Base-by-base conservation (phyloP, 2,113 vertebrate genomes). In the Colossoma macropomum region DNA sequence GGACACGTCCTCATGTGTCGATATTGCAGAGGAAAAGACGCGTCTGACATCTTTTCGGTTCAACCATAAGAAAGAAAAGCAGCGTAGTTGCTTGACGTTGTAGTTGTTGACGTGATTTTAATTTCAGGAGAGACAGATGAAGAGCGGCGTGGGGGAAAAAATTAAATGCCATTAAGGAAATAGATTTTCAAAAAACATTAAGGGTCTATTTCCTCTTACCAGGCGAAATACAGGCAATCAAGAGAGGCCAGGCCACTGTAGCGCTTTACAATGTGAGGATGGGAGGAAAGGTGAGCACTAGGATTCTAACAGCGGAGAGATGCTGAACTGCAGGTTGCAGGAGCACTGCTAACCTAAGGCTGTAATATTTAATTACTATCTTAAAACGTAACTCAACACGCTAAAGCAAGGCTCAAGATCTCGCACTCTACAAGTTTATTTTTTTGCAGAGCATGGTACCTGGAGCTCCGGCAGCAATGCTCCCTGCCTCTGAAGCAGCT, bases 401-500 rank as follows among this genome's bases (percentile, higher is more conserved):
- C 21, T 38, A 12, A 34, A 41, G 19, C 66, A n/a, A n/a, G 34
- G 32, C 66, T 38, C 34, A 25, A 69, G 66, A 23, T 38, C 32
- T 0, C 30, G 23, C 66, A 56, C 19, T 1, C 19, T 69, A 12
- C 30, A 41, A 13, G 34, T 45, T 45, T n/a, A 23, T 56, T 71
- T 69, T n/a, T 25, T 25, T 13, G 4, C n/a, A 71, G 34, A 71
- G 38, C 15, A 71, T 71, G 68, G 0, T 41, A 11, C 68, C 68
- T 71, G 68, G 68, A 71, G 34, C 34, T 25, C 68, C 68, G 16
- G 21, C 68, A 71, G 68, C 34, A n/a, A 71, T 71, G 68, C 68
- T 71, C 38, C 38, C 68, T 45, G 68, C 68, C 21, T 71, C 68
- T 45, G 97, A 98, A 94, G 97, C 97, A 93, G 96, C 96, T 93